Evolutionary conservation across 2,797 vertebrate genomes (phyloP).

Genomic region (Enoplosus armatus): DNA sequence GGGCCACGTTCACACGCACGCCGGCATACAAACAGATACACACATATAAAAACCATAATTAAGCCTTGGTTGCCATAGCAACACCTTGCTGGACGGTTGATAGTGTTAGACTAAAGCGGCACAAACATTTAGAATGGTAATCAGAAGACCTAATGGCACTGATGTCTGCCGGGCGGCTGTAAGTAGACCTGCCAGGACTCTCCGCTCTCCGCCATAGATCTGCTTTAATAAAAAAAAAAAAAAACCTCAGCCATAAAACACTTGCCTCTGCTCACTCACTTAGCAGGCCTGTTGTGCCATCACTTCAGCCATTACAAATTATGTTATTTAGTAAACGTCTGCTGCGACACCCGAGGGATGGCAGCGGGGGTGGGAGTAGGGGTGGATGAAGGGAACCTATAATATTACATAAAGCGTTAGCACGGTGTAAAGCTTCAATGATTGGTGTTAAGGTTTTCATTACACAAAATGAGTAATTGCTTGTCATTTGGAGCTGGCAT

Average conservation of each 20-base stretch:
- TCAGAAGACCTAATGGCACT: slow-evolving; percentile 74
- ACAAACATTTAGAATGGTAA: slow-evolving; percentile 80
- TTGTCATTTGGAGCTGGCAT: slow-evolving; percentile 87
- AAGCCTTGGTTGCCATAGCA: slow-evolving; percentile 82
- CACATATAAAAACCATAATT: slow-evolving; percentile 78
- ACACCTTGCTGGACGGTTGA: slow-evolving; percentile 73
- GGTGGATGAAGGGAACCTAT: slow-evolving; percentile 83
- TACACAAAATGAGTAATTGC: slow-evolving; percentile 89
- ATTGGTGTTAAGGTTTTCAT: slow-evolving; percentile 90
- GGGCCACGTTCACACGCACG: background rate
- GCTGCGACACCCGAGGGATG: slow-evolving; percentile 82
- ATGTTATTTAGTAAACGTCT: slow-evolving; percentile 89
- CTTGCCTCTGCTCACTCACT: slow-evolving; percentile 78
- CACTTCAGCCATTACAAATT: slow-evolving; percentile 87
- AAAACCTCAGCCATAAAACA: slow-evolving; percentile 61
- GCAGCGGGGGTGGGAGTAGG: slow-evolving; percentile 64
- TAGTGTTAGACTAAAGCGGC: slow-evolving; percentile 57
- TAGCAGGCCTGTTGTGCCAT: slow-evolving; percentile 81
- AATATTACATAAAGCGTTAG: slow-evolving; percentile 87
- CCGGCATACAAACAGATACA: slow-evolving; percentile 29
- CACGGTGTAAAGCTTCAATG: slow-evolving; percentile 84
- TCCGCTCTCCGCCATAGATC: slow-evolving; percentile 57
- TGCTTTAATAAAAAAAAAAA: slow-evolving; percentile 60
- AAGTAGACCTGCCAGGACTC: slow-evolving; percentile 63
- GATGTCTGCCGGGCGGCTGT: slow-evolving; percentile 62